phyloP scores from a whole-genome alignment of 2,113 vertebrate genomes.

The Orcinus orca region DNA sequence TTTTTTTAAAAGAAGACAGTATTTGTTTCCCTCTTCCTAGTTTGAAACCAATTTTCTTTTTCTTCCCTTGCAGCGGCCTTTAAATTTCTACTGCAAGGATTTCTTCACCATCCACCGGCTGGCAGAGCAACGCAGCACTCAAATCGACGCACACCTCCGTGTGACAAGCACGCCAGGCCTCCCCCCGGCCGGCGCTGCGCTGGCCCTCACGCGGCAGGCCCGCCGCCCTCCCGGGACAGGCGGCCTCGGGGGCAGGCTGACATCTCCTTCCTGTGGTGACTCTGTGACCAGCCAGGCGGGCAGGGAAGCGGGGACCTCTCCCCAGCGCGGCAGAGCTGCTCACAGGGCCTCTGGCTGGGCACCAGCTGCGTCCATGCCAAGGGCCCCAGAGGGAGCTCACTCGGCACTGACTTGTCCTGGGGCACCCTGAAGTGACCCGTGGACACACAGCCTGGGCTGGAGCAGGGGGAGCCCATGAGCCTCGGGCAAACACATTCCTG shows the following conservation, averaged over 20 bases:
- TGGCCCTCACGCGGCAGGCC: background rate
- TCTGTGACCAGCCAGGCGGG: background rate
- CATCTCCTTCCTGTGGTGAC: background rate
- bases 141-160: background rate
- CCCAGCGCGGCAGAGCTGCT: background rate
- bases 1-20: background rate
- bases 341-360: background rate
- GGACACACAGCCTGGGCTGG: background rate
- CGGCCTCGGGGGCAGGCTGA: background rate
- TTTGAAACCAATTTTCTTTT: background rate
- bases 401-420: background rate
- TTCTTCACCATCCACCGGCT: background rate
- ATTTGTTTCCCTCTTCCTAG: background rate
- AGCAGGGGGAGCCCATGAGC: background rate
- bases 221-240: accelerated
- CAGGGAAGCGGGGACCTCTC: background rate
- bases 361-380: background rate
- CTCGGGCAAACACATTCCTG: background rate
- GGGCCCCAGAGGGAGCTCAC: background rate
- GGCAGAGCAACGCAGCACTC: too few relatives aligned
- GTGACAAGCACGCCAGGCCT: too few relatives aligned
- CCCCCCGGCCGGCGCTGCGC: too few relatives aligned
- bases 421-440: background rate
- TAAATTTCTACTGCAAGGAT: background rate
- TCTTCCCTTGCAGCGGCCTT: background rate